Conservation (phyloP, 2,797 vertebrate genomes). For the Tragelaphus oryx region DNA sequence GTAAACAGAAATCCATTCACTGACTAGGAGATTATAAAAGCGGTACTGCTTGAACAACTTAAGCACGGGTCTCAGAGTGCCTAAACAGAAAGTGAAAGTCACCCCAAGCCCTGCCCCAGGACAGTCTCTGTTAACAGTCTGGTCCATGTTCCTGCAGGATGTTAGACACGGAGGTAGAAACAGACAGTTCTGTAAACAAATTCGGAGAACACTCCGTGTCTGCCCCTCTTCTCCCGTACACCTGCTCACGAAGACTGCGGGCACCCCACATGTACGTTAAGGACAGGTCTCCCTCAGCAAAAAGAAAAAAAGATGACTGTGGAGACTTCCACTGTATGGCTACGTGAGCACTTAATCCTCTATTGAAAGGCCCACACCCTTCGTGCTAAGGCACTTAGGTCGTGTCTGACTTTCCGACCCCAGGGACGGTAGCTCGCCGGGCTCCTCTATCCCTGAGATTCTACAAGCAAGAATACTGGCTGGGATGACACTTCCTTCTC, state of each 20-base stretch:
- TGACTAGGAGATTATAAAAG: not conserved
- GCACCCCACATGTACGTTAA: not conserved
- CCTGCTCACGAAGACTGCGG: not conserved
- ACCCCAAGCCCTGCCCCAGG: not conserved
- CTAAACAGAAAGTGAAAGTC: not conserved
- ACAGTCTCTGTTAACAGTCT: not conserved
- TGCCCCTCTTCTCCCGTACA: not conserved
- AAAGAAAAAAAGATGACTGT: not conserved
- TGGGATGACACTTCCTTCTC: not conserved
- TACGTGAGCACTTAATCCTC: not conserved
- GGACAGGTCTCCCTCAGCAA: not conserved
- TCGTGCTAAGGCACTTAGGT: not conserved
- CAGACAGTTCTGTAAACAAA: not conserved
- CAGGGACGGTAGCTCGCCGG: not conserved
- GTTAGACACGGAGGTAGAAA: not conserved
- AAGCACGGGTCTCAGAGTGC: not conserved
- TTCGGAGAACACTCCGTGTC: not conserved
- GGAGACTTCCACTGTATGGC: not conserved
- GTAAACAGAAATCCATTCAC: not conserved
- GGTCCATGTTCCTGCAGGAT: not conserved
- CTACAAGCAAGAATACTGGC: not conserved
- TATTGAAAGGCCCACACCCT: not conserved
- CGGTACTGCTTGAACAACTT: not conserved
- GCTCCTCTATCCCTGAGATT: not conserved
- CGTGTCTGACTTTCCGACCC: not conserved